phyloP scores from a whole-genome alignment of 2,888 invertebrate species.

The Sminthurinus aureus region DNA sequence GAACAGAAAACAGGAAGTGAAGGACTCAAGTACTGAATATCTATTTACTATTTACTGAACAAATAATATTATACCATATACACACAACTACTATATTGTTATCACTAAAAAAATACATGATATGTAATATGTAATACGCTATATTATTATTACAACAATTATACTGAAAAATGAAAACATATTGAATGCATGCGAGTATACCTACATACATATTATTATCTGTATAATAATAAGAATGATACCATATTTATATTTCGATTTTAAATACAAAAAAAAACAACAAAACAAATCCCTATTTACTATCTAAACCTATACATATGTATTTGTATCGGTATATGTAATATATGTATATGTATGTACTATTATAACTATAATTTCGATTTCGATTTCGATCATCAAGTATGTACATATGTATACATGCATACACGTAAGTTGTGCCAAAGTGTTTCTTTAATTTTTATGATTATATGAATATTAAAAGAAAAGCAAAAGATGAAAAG shows the following conservation, averaged over 20 bases:
- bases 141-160: too few relatives aligned
- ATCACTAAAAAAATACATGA: background rate
- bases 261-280: background rate
- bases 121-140: background rate
- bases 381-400: background rate
- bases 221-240: background rate
- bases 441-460: conserved; percentile 21
- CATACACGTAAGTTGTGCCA: conserved; percentile 39
- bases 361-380: too few relatives aligned
- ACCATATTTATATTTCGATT: background rate
- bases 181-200: background rate
- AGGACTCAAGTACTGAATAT: background rate
- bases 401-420: background rate
- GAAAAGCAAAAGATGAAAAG: conserved; percentile 29
- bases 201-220: background rate
- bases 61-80: background rate
- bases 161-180: too few relatives aligned
- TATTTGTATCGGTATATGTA: too few relatives aligned
- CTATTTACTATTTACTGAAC: background rate
- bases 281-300: background rate
- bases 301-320: background rate
- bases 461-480: conserved; percentile 11
- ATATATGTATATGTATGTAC: background rate
- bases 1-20: background rate
- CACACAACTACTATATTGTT: background rate